Evolutionary conservation across 2,888 invertebrate genomes (phyloP).

Genomic region (Tiphia femorata): DNA sequence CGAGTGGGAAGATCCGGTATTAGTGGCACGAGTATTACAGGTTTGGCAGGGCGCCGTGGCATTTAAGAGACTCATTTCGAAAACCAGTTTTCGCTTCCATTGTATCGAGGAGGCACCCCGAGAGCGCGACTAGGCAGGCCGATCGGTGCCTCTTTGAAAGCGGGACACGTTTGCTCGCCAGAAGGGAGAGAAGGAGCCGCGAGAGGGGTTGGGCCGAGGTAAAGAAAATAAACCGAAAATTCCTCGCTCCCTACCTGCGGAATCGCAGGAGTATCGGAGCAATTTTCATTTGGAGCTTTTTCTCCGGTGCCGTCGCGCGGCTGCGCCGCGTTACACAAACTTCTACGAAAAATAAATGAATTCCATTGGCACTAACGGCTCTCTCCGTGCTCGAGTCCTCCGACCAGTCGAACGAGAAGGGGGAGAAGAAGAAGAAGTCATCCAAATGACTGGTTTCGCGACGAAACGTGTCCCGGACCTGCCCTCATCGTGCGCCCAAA

Average conservation of each 20-base stretch:
- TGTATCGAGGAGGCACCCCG: constrained; percentile 12
- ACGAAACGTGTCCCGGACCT: constrained; percentile 24
- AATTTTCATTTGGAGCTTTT: no score
- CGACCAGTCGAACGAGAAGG: no score
- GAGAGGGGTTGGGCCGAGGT: no score
- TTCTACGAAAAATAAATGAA: no score
- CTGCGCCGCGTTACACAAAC: no score
- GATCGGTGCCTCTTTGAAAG: not conserved
- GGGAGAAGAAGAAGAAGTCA: no score
- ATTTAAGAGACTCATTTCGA: constrained; percentile 39
- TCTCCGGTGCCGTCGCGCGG: no score
- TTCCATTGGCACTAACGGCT: no score
- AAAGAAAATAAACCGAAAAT: no score
- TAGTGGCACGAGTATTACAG: constrained; percentile 40
- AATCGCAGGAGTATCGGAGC: no score
- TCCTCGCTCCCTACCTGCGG: no score
- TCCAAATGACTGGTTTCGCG: not conserved
- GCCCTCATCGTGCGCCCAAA: constrained; percentile 20
- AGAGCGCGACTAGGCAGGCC: not conserved
- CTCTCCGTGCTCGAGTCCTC: no score
- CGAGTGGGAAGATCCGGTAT: constrained; percentile 11
- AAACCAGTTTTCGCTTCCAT: constrained; percentile 47
- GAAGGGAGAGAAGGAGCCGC: not conserved
- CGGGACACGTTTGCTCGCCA: constrained; percentile 8
- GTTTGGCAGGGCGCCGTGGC: constrained; percentile 42